These are phyloP conservation scores for Cyrtorhinus lividipennis DNA, from an alignment of 1,140 invertebrate species.

Conservation along the genomic window DNA sequence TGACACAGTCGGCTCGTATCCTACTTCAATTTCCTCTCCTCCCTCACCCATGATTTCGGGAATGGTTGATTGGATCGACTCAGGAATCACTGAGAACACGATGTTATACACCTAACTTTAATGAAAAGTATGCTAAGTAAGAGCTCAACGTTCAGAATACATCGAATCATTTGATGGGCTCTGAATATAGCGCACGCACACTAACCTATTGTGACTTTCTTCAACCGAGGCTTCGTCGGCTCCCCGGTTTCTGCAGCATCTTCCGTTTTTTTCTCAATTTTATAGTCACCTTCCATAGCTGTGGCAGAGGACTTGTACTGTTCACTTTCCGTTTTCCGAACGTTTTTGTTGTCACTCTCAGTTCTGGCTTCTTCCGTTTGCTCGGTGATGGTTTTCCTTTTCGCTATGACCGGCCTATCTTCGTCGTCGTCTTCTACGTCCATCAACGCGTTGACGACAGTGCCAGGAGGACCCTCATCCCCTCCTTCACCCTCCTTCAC, in stretches of 20 bases:
- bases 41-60: no score
- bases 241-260: neutral
- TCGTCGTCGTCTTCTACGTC: neutral
- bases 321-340: neutral
- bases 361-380: neutral
- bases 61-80: no score
- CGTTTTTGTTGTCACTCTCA: no score
- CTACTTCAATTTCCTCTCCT: no score
- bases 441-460: neutral
- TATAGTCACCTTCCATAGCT: neutral
- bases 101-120: no score
- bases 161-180: no score
- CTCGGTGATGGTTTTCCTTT: neutral
- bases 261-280: neutral
- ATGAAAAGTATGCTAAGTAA: no score
- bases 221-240: neutral
- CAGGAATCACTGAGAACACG: no score
- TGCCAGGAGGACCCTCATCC: neutral
- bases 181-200: no score
- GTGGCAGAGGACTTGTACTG: neutral
- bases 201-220: no score
- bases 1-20: no score
- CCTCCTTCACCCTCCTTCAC: conserved; percentile 3
- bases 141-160: no score
- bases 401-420: neutral